Evolutionary conservation across 2,888 invertebrate species (phyloP).

Genomic region (Amorpha juglandis): DNA sequence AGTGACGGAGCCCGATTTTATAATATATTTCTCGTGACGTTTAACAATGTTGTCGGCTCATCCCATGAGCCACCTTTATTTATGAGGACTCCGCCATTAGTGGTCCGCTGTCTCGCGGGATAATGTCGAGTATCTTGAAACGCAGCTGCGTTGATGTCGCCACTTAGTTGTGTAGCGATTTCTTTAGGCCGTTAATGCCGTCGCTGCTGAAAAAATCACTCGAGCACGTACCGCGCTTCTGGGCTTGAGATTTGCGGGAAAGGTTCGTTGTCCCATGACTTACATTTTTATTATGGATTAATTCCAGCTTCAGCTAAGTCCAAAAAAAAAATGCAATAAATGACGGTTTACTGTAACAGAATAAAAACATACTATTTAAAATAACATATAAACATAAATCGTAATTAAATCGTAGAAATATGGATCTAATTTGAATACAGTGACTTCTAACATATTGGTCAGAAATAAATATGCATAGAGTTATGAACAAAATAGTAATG

Average conservation of each 20-base stretch:
- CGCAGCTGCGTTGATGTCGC: conserved; percentile 51
- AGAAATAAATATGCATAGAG: too few species aligned
- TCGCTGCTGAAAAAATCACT: conserved; percentile 49
- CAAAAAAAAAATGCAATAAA: background rate
- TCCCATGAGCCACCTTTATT: conserved; percentile 37
- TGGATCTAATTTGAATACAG: too few species aligned
- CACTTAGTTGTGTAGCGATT: conserved; percentile 54
- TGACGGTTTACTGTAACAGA: background rate
- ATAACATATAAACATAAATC: too few species aligned
- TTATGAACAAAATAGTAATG: too few species aligned
- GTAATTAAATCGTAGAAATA: too few species aligned
- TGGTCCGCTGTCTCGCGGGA: conserved; percentile 37
- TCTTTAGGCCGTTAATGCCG: conserved; percentile 44
- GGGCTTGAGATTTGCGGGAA: conserved; percentile 46
- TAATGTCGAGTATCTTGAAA: conserved; percentile 45
- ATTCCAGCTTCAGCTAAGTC: too few species aligned
- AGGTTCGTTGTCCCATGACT: conserved; percentile 33
- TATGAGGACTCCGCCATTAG: conserved; percentile 41
- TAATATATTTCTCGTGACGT: conserved; percentile 14
- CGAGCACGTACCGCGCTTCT: conserved; percentile 51
- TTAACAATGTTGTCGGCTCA: conserved; percentile 25
- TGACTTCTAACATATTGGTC: too few species aligned
- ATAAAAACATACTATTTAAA: too few species aligned
- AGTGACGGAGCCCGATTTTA: conserved; percentile 18
- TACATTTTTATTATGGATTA: conserved; percentile 34